phyloP scores from a whole-genome alignment of 2,113 vertebrate genomes.

The Sinocyclocheilus rhinocerous region DNA sequence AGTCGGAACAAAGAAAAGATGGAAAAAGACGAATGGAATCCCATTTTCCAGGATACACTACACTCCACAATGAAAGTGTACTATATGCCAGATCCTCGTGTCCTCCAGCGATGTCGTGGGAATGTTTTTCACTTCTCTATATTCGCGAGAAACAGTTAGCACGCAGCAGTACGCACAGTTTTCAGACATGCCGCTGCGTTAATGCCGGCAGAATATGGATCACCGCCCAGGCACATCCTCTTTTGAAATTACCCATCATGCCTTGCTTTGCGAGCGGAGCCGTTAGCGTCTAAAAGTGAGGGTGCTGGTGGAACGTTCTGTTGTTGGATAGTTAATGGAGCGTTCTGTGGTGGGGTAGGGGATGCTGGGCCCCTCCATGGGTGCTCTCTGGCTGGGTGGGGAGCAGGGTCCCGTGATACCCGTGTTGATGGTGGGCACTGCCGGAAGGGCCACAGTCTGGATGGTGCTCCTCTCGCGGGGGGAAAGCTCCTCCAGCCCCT shows the following conservation, averaged over 20 bases:
- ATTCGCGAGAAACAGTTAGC: constrained; percentile 17
- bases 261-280: not conserved
- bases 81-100: not conserved
- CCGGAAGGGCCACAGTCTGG: constrained; percentile 77
- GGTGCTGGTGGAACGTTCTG: constrained; percentile 71
- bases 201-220: constrained; percentile 6
- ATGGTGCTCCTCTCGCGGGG: constrained; percentile 74
- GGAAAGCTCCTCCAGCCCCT: constrained; percentile 72
- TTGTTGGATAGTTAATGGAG: constrained; percentile 66
- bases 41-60: constrained; percentile 46
- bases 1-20: constrained; percentile 40
- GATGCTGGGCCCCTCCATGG: constrained; percentile 63
- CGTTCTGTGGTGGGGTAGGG: constrained; percentile 69
- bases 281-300: constrained; percentile 78
- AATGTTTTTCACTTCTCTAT: constrained; percentile 25
- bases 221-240: constrained; percentile 23
- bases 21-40: constrained; percentile 45
- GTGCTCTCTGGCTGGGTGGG: constrained; percentile 71
- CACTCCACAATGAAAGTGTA: constrained; percentile 24
- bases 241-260: constrained; percentile 36
- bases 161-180: constrained; percentile 16
- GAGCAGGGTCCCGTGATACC: constrained; percentile 68
- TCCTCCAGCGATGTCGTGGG: not conserved
- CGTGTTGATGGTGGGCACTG: constrained; percentile 69
- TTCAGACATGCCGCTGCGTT: constrained; percentile 4